Conservation (phyloP, 2,797 vertebrate species). For the Bufotes viridis region DNA sequence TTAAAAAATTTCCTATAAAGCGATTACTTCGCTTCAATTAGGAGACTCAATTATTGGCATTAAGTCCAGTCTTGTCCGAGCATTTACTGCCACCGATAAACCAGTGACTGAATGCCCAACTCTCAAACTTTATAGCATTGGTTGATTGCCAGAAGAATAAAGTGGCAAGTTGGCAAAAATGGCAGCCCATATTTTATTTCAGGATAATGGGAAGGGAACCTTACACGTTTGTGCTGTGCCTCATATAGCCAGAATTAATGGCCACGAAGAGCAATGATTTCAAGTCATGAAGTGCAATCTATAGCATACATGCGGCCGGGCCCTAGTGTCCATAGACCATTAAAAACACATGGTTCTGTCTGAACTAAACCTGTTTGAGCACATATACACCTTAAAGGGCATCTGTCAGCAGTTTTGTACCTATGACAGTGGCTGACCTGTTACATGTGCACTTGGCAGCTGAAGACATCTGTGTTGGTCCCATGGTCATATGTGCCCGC, state of each 20-base stretch:
- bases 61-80: background rate
- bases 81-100: background rate
- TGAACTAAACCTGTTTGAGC: background rate
- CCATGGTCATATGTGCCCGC: no score
- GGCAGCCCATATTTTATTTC: conserved; percentile 11
- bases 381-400: background rate
- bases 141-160: conserved; percentile 19
- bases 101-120: background rate
- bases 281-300: background rate
- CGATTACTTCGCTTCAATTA: background rate
- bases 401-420: no score
- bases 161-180: conserved; percentile 27
- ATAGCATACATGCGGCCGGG: background rate
- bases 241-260: background rate
- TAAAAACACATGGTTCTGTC: background rate
- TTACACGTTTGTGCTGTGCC: background rate
- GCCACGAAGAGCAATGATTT: background rate
- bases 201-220: conserved; percentile 1
- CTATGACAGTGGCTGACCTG: no score
- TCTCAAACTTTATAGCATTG: conserved; percentile 9
- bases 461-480: no score
- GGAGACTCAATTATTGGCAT: background rate
- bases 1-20: background rate
- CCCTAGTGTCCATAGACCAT: background rate
- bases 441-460: no score